Conservation (phyloP, 2,113 vertebrate species). For the Planiliza haematocheilus region DNA sequence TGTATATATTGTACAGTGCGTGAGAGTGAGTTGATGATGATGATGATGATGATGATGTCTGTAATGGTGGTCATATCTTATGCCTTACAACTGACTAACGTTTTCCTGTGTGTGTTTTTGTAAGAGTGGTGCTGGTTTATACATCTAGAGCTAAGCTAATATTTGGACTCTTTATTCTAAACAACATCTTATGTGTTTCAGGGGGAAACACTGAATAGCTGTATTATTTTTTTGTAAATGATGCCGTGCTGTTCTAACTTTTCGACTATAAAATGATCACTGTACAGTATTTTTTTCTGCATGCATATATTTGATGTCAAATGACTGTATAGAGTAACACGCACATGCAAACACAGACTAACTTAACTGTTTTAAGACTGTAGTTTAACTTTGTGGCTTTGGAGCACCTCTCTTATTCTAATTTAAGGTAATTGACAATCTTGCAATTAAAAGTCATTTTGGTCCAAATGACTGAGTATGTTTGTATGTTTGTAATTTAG, state of each 20-base stretch:
- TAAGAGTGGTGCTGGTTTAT: slow-evolving; percentile 36
- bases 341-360: background rate
- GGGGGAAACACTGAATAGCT: background rate
- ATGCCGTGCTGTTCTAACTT: slow-evolving; percentile 18
- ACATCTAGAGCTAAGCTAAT: background rate
- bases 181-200: background rate
- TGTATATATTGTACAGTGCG: slow-evolving; percentile 44
- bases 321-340: slow-evolving; percentile 23
- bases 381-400: slow-evolving; percentile 41
- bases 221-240: background rate
- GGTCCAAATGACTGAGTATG: too few species aligned
- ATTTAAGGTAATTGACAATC: slow-evolving; percentile 17
- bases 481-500: too few species aligned
- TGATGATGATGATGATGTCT: slow-evolving; percentile 25
- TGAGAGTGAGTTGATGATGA: slow-evolving; percentile 15
- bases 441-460: slow-evolving; percentile 41
- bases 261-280: background rate
- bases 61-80: slow-evolving; percentile 25
- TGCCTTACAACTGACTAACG: slow-evolving; percentile 43
- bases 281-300: slow-evolving; percentile 47
- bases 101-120: slow-evolving; percentile 34
- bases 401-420: slow-evolving; percentile 1
- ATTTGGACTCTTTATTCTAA: slow-evolving; percentile 15
- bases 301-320: slow-evolving; percentile 50
- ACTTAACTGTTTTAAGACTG: slow-evolving; percentile 13